Evolutionary conservation across 2,888 invertebrate genomes (phyloP), one percentile per base, ranked within the genome.

Genomic region (Mycalesis mineus): DNA sequence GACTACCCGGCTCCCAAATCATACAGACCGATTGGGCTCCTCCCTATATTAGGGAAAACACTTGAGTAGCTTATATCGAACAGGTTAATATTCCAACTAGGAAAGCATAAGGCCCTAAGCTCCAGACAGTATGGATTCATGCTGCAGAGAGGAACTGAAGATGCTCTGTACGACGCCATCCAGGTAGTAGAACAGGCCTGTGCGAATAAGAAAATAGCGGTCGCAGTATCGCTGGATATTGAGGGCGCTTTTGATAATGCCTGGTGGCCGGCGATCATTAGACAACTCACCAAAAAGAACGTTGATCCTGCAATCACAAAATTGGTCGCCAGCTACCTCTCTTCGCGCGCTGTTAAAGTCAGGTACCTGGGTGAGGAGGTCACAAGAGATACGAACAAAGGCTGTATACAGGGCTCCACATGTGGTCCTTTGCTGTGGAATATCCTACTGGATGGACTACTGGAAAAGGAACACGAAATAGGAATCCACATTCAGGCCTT

Each of bases 121-220:
- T n/a, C 40, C 0, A 40, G 49, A 13, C 65, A 66, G 42, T 64
- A 60, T 22, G 65, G 64, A 1, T 64, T 64, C n/a, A 58, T 55
- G 42, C 62, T 61, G 0, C 65, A 63, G n/a, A 37, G 17, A 6
- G 36, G 58, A 17, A 63, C 65, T 9, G 62, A 50, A 11, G 50
- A 50, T 8, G 50, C 50, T 0, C 39, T 50, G 1, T 49, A 49
- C 39, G 37, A 17, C 7, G 11, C n/a, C 0, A 7, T 49, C 17
- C 37, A 39, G 6, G 1, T 5, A 17, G 22, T 49, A 33, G 7
- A 33, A 49, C 4, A 4, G 1, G 8, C 3, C 3, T 0, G 29
- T 5, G 7, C n/a, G 1, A 6, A 7, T 5, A 29, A 31, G 13
- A n/a, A n/a, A 33, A 33, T 47, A 14, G 33, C 11, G 2, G 5